Conservation (phyloP, 2,888 invertebrate species). For the Palloptera scutellata region DNA sequence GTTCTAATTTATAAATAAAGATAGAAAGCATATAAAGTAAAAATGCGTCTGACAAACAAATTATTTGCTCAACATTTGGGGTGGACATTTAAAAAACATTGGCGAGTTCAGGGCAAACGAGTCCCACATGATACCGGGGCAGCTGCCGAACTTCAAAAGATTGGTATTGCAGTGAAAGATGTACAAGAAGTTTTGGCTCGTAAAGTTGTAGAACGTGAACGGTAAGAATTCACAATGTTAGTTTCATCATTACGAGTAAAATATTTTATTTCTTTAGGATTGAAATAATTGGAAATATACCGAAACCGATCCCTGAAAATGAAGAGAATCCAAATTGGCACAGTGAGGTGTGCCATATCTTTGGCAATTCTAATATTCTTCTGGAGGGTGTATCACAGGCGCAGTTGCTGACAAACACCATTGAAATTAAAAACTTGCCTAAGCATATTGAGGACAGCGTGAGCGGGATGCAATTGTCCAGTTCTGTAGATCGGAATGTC, state of each 20-base stretch:
- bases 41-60: constrained; percentile 73
- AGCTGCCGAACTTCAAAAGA: constrained; percentile 66
- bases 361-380: constrained; percentile 71
- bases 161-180: constrained; percentile 71
- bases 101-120: constrained; percentile 74
- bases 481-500: constrained; percentile 69
- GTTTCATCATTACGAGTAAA: neutral
- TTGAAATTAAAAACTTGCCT: constrained; percentile 72
- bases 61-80: constrained; percentile 76
- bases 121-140: constrained; percentile 68
- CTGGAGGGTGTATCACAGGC: constrained; percentile 81
- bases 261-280: constrained; percentile 34
- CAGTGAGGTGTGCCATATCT: constrained; percentile 69
- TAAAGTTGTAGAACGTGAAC: constrained; percentile 50
- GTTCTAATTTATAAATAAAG: no score
- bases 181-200: constrained; percentile 69
- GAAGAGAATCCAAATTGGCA: constrained; percentile 74
- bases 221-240: constrained; percentile 32
- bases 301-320: constrained; percentile 64
- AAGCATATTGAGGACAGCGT: constrained; percentile 68
- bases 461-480: constrained; percentile 65
- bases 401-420: constrained; percentile 80
- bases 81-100: constrained; percentile 76
- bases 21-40: no score
- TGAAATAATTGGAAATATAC: neutral